Base-by-base conservation (phyloP, 2,113 vertebrate genomes). In the Sylvicapra grimmia region DNA sequence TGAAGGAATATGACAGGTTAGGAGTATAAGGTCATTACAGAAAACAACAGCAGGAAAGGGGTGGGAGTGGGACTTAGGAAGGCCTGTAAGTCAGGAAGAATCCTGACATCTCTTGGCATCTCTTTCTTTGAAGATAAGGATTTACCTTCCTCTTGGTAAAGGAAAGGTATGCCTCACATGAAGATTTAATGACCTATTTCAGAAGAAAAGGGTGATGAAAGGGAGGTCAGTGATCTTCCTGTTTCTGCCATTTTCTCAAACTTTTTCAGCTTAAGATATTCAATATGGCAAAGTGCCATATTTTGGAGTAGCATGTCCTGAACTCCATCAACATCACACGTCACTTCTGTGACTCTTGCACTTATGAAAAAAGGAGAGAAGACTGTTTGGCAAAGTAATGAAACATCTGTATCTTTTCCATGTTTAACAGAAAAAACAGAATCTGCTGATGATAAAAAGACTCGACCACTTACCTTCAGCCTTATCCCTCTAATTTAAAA, bases 381-480 rank as follows among this genome's bases (percentile, higher is more conserved):
- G 5, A 51, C 5, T 72, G 40, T 1, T 65, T 58, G 31, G 27
- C 27, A 84, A 83, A 86, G 4, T 11, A 47, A 36, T 1, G 90
- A 93, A 14, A 19, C 23, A 23, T 3, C 7, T 27, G 6, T 6
- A 27, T 1, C 10, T 27, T 61, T 21, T 61, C 4, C 49, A 15
- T 61, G 19, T 79, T 68, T 87, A 77, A 14, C 23, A 86, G 21
- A 29, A 23, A 82, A 89, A 19, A 15, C 6, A 27, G 10, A 23
- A 59, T 47, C n/a, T 56, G 23, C 13, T n/a, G 31, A 27, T 23
- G 16, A 11, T 23, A 18, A 56, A 27, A 10, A 29, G 4, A 12
- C 16, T 19, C 2, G 0, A 21, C 10, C 9, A 49, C 4, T 29
- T 23, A 1, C 4, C 4, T 29, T 9, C 29, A 12, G 27, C 14